A percentile compares a stretch with the other conserved stretches of the same genome.
Evolutionary conservation across 2,113 vertebrate species (phyloP).

Genomic region (Cynopterus brachyotis): DNA sequence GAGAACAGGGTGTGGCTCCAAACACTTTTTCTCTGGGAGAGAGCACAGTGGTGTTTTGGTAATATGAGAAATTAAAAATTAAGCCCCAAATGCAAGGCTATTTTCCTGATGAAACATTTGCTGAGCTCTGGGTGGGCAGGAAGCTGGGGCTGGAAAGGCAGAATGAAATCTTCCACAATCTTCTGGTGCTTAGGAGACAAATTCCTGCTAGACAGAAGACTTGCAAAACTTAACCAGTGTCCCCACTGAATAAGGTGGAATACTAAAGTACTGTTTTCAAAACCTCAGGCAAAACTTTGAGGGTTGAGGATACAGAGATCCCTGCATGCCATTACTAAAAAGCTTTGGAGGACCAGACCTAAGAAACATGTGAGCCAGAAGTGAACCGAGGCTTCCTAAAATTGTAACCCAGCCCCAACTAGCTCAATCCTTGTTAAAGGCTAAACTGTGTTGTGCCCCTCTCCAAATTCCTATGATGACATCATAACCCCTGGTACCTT

Average conservation of each 20-base stretch:
- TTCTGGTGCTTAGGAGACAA: not conserved
- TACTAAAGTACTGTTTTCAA: not conserved
- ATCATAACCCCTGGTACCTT: not conserved
- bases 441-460: not conserved
- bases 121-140: not conserved
- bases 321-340: not conserved
- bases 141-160: not conserved
- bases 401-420: not conserved
- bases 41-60: not conserved
- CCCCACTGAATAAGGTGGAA: not conserved
- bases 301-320: not conserved
- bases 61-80: not conserved
- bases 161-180: not conserved
- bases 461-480: not conserved
- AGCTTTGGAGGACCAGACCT: not conserved
- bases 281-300: not conserved
- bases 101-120: not conserved
- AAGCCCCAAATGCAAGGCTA: not conserved
- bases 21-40: not conserved
- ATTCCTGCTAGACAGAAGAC: not conserved
- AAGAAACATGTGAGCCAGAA: not conserved
- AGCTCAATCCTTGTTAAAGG: not conserved
- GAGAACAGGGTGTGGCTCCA: not conserved
- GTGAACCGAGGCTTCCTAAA: not conserved
- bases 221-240: not conserved